Base-by-base conservation (phyloP, 64 coral and sea anemone species). In the Dendrophyllia cribrosa region DNA sequence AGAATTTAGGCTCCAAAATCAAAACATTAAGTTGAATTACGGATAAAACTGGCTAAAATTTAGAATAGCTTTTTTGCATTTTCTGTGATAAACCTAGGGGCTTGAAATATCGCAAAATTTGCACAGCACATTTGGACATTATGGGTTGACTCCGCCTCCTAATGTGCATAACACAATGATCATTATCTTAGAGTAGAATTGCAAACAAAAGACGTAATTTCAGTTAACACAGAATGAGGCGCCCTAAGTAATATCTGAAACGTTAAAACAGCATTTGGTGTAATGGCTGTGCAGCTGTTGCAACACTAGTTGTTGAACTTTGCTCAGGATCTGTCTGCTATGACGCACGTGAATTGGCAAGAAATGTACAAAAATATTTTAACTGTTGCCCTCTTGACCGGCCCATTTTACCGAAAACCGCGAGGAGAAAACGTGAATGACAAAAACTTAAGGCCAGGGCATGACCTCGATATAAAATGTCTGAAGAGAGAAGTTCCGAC, bases 131-230 rank as follows among this genome's bases (percentile, higher is more conserved):
- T 22, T 64, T 64, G 24, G 62, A 51, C 80, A 50, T 75, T 68
- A 67, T n/a, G 51, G 62, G 9, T 3, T 6, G 80, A 68, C 80
- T 84, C 80, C 80, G 16, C 80, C 80, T 66, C 34, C 80, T 51
- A 84, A 68, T 84, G 80, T 84, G 12, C 80, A 20, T 68, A 51
- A 84, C 44, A 84, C 80, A 84, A 84, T 68, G 62, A 67, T 44
- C 80, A 67, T 49, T 84, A 67, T 51, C 62, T 84, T 84, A 84
- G 15, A 45, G 62, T 47, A 68, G 43, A 84, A 84, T 68, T 67
- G 60, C 63, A 84, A 84, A 67, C 80, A 84, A 84, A 84, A 67
- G 34, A 48, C 61, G 46, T 68, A 67, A 84, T 84, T 84, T 84
- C 61, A 83, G 60, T 84, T 63, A 84, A 67, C 62, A 84, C 62